A percentile compares a stretch with the other conserved stretches of the same genome.
phyloP scores from a whole-genome alignment of 2,888 invertebrate species.

The Calliopum simillimum region DNA sequence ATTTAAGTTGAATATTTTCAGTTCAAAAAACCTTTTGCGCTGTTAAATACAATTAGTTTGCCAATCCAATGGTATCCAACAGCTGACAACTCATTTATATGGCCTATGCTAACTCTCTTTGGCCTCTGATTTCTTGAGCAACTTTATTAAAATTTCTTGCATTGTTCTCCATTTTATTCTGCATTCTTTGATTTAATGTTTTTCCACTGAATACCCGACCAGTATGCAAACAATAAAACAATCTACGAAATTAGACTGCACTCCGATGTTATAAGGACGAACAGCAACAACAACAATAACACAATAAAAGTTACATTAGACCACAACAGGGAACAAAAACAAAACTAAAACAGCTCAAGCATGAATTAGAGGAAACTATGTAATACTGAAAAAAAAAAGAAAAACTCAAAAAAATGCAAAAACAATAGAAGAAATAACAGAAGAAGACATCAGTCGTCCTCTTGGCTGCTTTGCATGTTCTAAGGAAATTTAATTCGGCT shows the following conservation, averaged over 20 bases:
- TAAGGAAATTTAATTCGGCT: conserved; percentile 13
- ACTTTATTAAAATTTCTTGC: conserved; percentile 12
- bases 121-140: too few relatives aligned
- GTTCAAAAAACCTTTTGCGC: too few relatives aligned
- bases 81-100: too few relatives aligned
- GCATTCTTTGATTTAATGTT: conserved; percentile 6
- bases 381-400: background rate
- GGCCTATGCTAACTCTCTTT: too few relatives aligned
- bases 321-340: background rate
- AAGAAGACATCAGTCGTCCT: conserved; percentile 21
- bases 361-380: conserved; percentile 5
- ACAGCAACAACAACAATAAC: background rate
- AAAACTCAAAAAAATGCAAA: too few relatives aligned
- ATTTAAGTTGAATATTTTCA: too few relatives aligned
- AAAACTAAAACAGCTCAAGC: conserved; percentile 4
- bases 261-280: background rate
- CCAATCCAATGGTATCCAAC: too few relatives aligned
- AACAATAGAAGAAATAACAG: background rate
- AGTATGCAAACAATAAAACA: background rate
- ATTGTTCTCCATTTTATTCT: background rate
- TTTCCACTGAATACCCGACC: background rate
- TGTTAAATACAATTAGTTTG: too few relatives aligned
- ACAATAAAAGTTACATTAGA: background rate
- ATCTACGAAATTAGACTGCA: conserved; percentile 14
- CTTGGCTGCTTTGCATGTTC: conserved; percentile 19